These are phyloP conservation scores for Morus bassanus DNA, from an alignment of 2,797 vertebrate genomes.

Conservation along the genomic window DNA sequence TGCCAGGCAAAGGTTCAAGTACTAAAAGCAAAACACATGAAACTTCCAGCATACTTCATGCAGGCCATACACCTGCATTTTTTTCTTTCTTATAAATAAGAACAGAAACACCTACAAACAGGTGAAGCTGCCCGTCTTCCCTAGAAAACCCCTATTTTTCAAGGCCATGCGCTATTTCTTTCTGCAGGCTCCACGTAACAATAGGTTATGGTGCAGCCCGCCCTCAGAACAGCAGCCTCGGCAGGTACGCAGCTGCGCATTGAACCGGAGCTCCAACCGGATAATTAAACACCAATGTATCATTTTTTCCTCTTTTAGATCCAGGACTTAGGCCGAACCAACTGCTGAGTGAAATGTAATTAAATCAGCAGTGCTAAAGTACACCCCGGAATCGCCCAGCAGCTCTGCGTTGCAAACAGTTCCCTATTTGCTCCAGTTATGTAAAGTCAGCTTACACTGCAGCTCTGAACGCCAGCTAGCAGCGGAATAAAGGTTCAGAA, in stretches of 20 bases:
- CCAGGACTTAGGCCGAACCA: constrained; percentile 40
- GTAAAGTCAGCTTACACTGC: background rate
- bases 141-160: background rate
- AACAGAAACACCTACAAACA: background rate
- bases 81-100: background rate
- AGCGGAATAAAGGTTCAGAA: background rate
- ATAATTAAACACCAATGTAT: constrained; percentile 68
- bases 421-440: background rate
- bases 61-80: background rate
- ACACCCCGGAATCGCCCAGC: background rate
- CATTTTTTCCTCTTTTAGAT: background rate
- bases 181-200: background rate
- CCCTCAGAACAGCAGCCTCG: constrained; percentile 7
- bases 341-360: constrained; percentile 67
- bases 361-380: constrained; percentile 24
- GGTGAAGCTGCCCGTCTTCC: background rate
- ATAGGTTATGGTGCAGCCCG: background rate
- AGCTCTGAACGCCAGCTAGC: background rate
- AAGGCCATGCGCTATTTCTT: background rate
- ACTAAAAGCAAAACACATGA: background rate
- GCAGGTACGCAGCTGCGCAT: background rate
- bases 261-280: constrained; percentile 7
- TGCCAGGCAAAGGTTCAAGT: background rate
- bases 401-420: background rate
- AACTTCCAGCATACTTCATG: background rate